Conservation (phyloP, 2,797 vertebrate species). For the Apogon talboti region DNA sequence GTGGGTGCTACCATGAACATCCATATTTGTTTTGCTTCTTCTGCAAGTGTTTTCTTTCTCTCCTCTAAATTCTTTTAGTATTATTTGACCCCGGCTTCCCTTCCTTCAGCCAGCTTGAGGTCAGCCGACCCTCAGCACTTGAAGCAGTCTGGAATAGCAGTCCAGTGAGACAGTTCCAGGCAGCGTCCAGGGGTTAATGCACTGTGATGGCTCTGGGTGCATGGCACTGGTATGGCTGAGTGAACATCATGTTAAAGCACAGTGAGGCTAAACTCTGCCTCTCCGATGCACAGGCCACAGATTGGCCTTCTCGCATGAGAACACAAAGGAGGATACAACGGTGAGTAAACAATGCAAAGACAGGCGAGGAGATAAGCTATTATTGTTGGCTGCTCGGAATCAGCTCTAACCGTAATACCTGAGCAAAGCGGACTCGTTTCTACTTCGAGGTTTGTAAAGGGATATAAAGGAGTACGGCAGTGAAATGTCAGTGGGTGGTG, state of each 20-base stretch:
- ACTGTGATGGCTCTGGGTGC: constrained; percentile 64
- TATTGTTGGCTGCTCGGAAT: constrained; percentile 47
- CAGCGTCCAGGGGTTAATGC: constrained; percentile 68
- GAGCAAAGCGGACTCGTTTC: constrained; percentile 54
- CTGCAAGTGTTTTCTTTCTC: constrained; percentile 2
- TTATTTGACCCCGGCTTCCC: constrained; percentile 34
- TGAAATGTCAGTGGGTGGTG: constrained; percentile 69
- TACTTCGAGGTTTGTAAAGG: constrained; percentile 55
- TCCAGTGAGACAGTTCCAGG: constrained; percentile 56
- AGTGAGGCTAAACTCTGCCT: constrained; percentile 62
- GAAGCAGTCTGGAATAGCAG: constrained; percentile 49
- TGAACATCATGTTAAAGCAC: constrained; percentile 67
- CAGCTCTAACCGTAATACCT: constrained; percentile 53
- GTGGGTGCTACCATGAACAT: not conserved
- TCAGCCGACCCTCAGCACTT: constrained; percentile 20
- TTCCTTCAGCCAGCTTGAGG: constrained; percentile 31
- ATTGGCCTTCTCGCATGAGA: constrained; percentile 63
- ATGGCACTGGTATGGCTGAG: constrained; percentile 61
- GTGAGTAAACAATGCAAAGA: constrained; percentile 59
- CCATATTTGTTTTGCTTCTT: constrained; percentile 4
- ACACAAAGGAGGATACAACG: constrained; percentile 40
- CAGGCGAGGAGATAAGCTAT: constrained; percentile 47
- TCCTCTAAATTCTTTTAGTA: constrained; percentile 9
- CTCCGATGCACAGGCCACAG: constrained; percentile 48
- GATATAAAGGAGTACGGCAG: constrained; percentile 38